These are phyloP conservation scores for Resseliella maxima DNA, from an alignment of 2,888 invertebrate genomes.

Conservation along the genomic window DNA sequence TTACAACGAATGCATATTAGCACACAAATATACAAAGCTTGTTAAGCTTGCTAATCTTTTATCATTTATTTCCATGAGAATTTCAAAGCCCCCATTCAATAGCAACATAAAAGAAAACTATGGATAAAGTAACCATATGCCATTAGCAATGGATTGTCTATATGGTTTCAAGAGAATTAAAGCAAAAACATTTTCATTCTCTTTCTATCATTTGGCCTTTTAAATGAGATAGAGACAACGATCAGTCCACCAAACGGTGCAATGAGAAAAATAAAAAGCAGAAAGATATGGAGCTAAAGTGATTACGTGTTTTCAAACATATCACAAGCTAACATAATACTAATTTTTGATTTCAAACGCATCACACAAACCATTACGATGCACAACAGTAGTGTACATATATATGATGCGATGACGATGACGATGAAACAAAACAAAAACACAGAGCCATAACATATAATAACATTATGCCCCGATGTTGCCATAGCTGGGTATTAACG, in stretches of 20 bases:
- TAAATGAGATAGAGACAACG: neutral
- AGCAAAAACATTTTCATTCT: neutral
- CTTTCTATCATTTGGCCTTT: no score
- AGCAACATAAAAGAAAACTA: neutral
- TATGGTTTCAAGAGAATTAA: neutral
- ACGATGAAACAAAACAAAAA: neutral
- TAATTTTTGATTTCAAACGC: neutral
- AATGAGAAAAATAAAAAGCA: neutral
- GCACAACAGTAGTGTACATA: neutral
- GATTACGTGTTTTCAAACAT: conserved; percentile 41
- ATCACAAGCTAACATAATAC: conserved; percentile 27
- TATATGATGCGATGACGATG: neutral
- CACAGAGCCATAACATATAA: neutral
- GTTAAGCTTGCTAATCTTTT: neutral
- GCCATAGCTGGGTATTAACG: neutral
- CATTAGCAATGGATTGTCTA: neutral
- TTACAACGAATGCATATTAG: neutral
- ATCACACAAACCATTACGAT: neutral
- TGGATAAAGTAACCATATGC: conserved; percentile 33
- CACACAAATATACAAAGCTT: neutral
- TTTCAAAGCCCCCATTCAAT: neutral
- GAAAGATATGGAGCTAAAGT: neutral
- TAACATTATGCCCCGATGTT: neutral
- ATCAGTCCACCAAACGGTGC: neutral
- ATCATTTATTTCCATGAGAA: conserved; percentile 28